phyloP scores from a whole-genome alignment of 2,888 invertebrate genomes.

The Axea sp. region DNA sequence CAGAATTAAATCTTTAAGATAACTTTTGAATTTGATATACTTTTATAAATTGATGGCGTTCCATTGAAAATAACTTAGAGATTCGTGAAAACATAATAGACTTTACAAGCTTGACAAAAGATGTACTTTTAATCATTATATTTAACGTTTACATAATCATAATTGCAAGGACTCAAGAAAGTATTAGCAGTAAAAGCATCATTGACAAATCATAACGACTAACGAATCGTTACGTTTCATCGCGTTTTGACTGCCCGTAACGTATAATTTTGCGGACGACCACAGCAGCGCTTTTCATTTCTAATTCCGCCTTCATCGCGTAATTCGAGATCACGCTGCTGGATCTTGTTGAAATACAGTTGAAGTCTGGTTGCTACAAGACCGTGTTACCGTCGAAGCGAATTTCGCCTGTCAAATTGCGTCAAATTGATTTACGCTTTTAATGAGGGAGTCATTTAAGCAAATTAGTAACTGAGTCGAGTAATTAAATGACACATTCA shows the following conservation, averaged over 20 bases:
- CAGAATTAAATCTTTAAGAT: no score
- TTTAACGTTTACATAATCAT: no score
- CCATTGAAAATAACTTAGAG: no score
- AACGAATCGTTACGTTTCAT: conserved; percentile 62
- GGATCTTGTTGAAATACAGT: conserved; percentile 33
- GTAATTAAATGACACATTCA: conserved; percentile 49
- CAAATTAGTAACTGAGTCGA: conserved; percentile 50
- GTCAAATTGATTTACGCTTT: conserved; percentile 52
- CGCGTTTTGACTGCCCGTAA: conserved; percentile 58
- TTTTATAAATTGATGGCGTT: no score
- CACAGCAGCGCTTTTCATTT: conserved; percentile 67
- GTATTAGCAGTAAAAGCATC: conserved; percentile 50
- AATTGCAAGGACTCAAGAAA: no score
- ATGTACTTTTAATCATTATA: no score
- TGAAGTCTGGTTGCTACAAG: conserved; percentile 7
- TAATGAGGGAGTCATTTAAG: conserved; percentile 45
- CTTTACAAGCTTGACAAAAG: no score
- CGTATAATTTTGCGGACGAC: conserved; percentile 73
- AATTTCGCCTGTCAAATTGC: conserved; percentile 54
- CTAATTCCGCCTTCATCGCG: conserved; percentile 50
- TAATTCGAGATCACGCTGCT: conserved; percentile 43
- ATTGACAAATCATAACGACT: conserved; percentile 64
- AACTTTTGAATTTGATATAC: no score
- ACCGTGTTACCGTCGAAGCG: conserved; percentile 13
- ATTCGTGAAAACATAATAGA: no score